Conservation (phyloP, 2,888 invertebrate species). For the Athalia cordata region DNA sequence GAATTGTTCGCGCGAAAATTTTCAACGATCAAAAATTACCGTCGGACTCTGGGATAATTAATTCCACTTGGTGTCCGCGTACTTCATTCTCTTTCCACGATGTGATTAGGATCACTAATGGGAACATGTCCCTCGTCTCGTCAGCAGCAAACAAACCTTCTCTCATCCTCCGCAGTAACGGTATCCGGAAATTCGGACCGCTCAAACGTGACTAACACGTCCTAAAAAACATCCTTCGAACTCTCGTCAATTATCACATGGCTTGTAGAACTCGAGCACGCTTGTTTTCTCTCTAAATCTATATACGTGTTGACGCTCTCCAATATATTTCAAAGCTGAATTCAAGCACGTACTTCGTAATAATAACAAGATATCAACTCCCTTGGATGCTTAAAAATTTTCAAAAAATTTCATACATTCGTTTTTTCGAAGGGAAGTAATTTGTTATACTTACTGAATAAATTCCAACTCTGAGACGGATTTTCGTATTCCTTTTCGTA, state of each 20-base stretch:
- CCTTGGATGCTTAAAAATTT: no score
- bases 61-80: not conserved
- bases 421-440: no score
- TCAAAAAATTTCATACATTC: no score
- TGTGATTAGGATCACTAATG: slow-evolving; percentile 14
- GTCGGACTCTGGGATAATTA: not conserved
- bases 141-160: slow-evolving; percentile 27
- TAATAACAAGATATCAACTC: not conserved
- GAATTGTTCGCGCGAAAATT: no score
- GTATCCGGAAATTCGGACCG: slow-evolving; percentile 1
- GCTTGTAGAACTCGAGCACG: not conserved
- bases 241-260: not conserved
- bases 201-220: not conserved
- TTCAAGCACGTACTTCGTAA: not conserved
- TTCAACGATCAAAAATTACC: no score
- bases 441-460: no score
- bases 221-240: slow-evolving; percentile 5
- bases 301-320: no score
- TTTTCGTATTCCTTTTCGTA: slow-evolving; percentile 12
- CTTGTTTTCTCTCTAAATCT: not conserved
- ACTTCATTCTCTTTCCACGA: not conserved
- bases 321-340: not conserved
- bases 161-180: not conserved
- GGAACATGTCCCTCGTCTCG: slow-evolving; percentile 22
- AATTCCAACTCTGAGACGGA: not conserved